Evolutionary conservation across 2,797 vertebrate species (phyloP).

Genomic region (Lacerta viridis): DNA sequence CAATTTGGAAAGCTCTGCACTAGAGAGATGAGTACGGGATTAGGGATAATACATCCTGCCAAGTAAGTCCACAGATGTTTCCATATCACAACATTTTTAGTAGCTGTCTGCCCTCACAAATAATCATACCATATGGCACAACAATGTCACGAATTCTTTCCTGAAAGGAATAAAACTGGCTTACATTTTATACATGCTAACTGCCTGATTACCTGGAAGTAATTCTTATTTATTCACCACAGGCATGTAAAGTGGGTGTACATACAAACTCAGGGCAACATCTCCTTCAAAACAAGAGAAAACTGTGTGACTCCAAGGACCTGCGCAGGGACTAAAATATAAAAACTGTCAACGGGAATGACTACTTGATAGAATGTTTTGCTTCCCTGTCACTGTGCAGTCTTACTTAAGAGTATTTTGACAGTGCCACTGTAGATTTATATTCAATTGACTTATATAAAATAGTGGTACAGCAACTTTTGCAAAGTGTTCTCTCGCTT

Average conservation of each 20-base stretch:
- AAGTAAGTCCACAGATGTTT: neutral
- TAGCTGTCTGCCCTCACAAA: neutral
- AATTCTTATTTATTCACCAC: conserved; percentile 19
- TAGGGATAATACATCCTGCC: neutral
- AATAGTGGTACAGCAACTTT: conserved; percentile 7
- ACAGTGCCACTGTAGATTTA: conserved; percentile 17
- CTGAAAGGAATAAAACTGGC: neutral
- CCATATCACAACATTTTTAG: neutral
- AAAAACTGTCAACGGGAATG: conserved; percentile 32
- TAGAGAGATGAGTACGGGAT: neutral
- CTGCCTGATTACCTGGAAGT: conserved; percentile 6
- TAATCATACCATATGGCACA: neutral
- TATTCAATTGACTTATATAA: conserved; percentile 23
- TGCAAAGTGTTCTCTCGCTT: neutral
- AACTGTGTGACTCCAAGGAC: conserved; percentile 21
- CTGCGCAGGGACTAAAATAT: conserved; percentile 14
- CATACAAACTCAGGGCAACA: neutral
- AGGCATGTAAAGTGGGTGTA: neutral
- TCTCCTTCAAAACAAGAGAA: conserved; percentile 20
- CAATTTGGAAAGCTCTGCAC: too few relatives aligned
- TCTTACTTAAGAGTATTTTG: conserved; percentile 32
- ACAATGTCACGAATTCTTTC: neutral
- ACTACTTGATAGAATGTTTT: neutral
- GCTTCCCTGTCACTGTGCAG: conserved; percentile 13
- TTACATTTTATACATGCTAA: conserved; percentile 15